These are phyloP conservation scores for Xyrichtys novacula DNA, from an alignment of 2,797 vertebrate species.

Conservation along the genomic window DNA sequence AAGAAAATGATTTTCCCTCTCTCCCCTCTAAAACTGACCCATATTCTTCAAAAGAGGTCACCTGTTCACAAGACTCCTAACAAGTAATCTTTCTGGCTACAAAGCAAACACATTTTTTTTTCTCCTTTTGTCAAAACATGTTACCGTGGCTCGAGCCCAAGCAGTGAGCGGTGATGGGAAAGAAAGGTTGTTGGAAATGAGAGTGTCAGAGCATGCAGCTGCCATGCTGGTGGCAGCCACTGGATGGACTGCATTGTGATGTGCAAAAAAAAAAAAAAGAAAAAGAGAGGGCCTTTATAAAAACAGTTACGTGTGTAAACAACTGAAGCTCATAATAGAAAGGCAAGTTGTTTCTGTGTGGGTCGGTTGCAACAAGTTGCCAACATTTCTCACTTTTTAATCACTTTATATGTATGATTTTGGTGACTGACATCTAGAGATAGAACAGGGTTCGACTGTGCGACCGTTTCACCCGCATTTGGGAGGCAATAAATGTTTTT, in stretches of 20 bases:
- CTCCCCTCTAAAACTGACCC: constrained; percentile 28
- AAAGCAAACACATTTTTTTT: constrained; percentile 45
- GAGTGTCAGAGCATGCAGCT: constrained; percentile 56
- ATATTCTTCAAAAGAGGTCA: constrained; percentile 46
- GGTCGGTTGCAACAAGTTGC: neutral
- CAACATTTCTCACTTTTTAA: neutral
- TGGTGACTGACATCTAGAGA: no score
- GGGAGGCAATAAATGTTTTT: no score
- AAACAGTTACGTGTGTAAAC: constrained; percentile 61
- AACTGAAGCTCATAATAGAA: constrained; percentile 39
- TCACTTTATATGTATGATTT: no score
- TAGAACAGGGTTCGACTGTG: no score
- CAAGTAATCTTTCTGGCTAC: constrained; percentile 34
- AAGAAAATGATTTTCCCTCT: constrained; percentile 1
- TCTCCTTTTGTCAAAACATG: constrained; percentile 56
- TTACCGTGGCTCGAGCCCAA: constrained; percentile 51
- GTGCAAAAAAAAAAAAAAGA: constrained; percentile 29
- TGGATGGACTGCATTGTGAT: constrained; percentile 67
- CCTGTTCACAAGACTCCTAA: constrained; percentile 43
- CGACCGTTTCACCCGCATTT: no score
- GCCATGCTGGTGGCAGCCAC: constrained; percentile 56
- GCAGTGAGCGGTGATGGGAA: constrained; percentile 52
- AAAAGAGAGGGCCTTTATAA: constrained; percentile 43
- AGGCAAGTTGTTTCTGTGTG: constrained; percentile 21
- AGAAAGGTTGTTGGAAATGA: constrained; percentile 72